phyloP scores from a whole-genome alignment of 2,888 invertebrate species.

The Mythimna impura region DNA sequence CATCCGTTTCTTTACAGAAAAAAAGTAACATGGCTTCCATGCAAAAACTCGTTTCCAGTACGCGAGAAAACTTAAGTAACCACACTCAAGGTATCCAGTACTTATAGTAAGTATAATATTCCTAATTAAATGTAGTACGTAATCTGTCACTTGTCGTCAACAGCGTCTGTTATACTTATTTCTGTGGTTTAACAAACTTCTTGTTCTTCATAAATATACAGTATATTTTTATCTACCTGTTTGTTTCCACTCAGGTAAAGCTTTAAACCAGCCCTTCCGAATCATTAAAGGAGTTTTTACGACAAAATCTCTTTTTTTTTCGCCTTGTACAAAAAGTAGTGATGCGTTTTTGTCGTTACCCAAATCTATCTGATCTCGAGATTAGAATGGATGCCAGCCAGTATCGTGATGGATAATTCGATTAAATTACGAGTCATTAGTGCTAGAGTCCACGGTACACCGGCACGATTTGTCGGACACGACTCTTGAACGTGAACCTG shows the following conservation, averaged over 20 bases:
- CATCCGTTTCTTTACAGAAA: conserved; percentile 43
- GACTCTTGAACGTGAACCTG: conserved; percentile 54
- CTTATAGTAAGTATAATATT: conserved; percentile 19
- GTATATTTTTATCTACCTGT: conserved; percentile 57
- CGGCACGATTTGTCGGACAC: conserved; percentile 67
- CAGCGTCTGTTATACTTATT: conserved; percentile 27
- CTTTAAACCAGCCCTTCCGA: conserved; percentile 63
- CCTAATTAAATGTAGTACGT: conserved; percentile 19
- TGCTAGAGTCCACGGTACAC: conserved; percentile 65
- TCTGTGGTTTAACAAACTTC: conserved; percentile 22
- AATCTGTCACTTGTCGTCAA: conserved; percentile 34
- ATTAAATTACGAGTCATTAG: conserved; percentile 78
- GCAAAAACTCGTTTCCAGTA: conserved; percentile 48
- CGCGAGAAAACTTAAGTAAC: conserved; percentile 27
- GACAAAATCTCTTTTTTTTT: conserved; percentile 35
- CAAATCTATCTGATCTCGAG: conserved; percentile 64
- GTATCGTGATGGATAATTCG: conserved; percentile 76
- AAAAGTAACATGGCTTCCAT: conserved; percentile 38
- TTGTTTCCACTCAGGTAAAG: conserved; percentile 68
- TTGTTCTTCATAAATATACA: conserved; percentile 22
- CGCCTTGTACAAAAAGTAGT: conserved; percentile 59
- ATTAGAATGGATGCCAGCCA: conserved; percentile 64
- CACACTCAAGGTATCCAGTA: conserved; percentile 28
- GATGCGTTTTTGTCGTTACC: conserved; percentile 61
- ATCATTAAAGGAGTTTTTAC: conserved; percentile 64